phyloP scores from a whole-genome alignment of 2,888 invertebrate genomes.

The Venusia cambrica region DNA sequence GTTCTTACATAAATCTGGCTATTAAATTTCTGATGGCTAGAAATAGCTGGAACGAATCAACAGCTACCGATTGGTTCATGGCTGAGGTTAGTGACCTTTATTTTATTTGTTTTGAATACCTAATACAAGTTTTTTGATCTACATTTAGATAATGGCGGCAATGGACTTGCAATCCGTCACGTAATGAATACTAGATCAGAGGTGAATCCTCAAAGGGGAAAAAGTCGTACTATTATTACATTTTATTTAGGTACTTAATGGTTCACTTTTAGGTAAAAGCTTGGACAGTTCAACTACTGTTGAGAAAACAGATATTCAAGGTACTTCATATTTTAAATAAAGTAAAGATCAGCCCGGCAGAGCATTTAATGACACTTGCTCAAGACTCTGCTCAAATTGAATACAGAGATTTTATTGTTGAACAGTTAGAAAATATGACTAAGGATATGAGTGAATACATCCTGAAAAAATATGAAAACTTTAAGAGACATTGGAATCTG shows the following conservation, averaged over 20 bases:
- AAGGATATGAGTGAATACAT: constrained; percentile 59
- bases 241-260: no score
- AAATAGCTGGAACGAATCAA: constrained; percentile 74
- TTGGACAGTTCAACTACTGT: constrained; percentile 83
- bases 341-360: constrained; percentile 80
- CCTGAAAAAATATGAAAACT: constrained; percentile 54
- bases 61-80: constrained; percentile 78
- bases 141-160: no score
- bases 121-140: no score
- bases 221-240: no score
- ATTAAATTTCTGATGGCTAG: constrained; percentile 79
- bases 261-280: constrained; percentile 72
- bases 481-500: constrained; percentile 68
- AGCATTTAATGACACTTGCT: constrained; percentile 81
- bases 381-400: constrained; percentile 79
- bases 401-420: constrained; percentile 84
- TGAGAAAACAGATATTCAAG: constrained; percentile 83
- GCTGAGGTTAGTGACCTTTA: constrained; percentile 66
- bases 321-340: constrained; percentile 84
- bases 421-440: constrained; percentile 80
- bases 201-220: no score
- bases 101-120: constrained; percentile 14
- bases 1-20: constrained; percentile 82
- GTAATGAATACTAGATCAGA: no score
- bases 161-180: no score